A percentile compares a stretch with the other conserved stretches of the same genome.
These are phyloP conservation scores for Allacma fusca DNA, from an alignment of 2,888 invertebrate genomes.

Conservation along the genomic window DNA sequence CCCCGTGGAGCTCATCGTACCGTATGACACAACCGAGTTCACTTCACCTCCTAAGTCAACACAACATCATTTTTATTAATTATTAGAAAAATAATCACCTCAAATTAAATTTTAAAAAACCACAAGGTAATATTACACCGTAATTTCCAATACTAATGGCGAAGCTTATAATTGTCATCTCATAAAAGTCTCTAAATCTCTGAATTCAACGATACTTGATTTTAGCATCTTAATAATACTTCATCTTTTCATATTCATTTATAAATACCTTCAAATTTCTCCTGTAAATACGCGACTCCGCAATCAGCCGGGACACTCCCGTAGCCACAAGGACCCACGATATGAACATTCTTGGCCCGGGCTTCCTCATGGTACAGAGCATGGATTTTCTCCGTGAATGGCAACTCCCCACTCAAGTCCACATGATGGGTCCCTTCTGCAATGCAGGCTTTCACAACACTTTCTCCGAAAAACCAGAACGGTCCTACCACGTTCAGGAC, in stretches of 20 bases:
- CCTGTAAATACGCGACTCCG: slow-evolving; percentile 78
- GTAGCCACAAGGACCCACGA: slow-evolving; percentile 91
- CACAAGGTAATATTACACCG: not conserved
- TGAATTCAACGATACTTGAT: too few relatives aligned
- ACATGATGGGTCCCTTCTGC: slow-evolving; percentile 83
- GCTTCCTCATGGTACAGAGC: slow-evolving; percentile 79
- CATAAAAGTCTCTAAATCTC: too few relatives aligned
- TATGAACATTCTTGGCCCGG: slow-evolving; percentile 79
- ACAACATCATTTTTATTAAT: not conserved
- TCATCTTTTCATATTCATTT: too few relatives aligned
- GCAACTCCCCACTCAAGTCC: slow-evolving; percentile 71
- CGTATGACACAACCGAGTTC: slow-evolving; percentile 75
- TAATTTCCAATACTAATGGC: too few relatives aligned
- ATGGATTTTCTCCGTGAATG: slow-evolving; percentile 83
- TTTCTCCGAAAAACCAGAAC: slow-evolving; percentile 86
- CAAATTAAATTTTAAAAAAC: too few relatives aligned
- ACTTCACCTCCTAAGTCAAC: slow-evolving; percentile 70
- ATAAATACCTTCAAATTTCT: slow-evolving; percentile 80
- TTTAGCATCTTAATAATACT: too few relatives aligned
- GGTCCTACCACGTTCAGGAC: slow-evolving; percentile 94
- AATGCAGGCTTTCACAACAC: slow-evolving; percentile 88
- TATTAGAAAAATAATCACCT: too few relatives aligned
- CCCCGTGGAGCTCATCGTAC: slow-evolving; percentile 62
- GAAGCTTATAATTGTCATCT: too few relatives aligned
- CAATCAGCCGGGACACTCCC: slow-evolving; percentile 93